Evolutionary conservation across 1,140 invertebrate genomes (phyloP).

Genomic region (Diabrotica undecimpunctata): DNA sequence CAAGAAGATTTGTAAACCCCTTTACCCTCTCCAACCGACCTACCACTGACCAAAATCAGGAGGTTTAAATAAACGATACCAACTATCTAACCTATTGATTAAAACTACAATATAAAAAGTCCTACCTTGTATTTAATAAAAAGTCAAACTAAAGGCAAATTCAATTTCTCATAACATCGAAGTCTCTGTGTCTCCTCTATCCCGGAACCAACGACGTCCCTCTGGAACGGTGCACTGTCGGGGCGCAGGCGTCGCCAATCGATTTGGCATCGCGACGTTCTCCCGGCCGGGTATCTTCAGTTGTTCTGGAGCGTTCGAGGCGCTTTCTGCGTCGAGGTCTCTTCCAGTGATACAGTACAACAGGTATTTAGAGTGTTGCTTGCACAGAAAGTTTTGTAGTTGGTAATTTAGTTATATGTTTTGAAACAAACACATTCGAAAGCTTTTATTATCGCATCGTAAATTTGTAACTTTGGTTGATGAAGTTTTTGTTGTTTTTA

Average conservation of each 20-base stretch:
- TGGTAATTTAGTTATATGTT: not conserved
- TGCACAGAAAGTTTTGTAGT: not conserved
- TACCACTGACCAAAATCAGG: too few relatives aligned
- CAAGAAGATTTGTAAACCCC: too few relatives aligned
- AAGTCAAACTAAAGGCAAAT: too few relatives aligned
- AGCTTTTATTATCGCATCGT: too few relatives aligned
- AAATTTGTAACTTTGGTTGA: too few relatives aligned
- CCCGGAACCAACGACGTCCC: conserved; percentile 3
- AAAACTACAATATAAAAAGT: too few relatives aligned
- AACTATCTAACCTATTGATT: too few relatives aligned
- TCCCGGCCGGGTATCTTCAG: conserved; percentile 32
- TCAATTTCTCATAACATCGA: not conserved
- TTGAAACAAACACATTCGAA: too few relatives aligned
- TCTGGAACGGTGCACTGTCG: conserved; percentile 5
- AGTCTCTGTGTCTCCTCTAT: not conserved
- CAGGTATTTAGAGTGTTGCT: conserved; percentile 30
- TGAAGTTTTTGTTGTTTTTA: not conserved
- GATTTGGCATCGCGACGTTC: conserved; percentile 39
- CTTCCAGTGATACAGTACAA: conserved; percentile 25
- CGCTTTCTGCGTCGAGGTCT: conserved; percentile 19
- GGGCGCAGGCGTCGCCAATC: conserved; percentile 35
- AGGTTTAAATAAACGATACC: too few relatives aligned
- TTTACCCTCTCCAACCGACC: too few relatives aligned
- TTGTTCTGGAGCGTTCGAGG: conserved; percentile 32
- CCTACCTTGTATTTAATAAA: too few relatives aligned